A percentile compares a stretch with the other conserved stretches of the same genome.
Conservation (phyloP, 2,888 invertebrate genomes). For the Tipula vernalis region DNA sequence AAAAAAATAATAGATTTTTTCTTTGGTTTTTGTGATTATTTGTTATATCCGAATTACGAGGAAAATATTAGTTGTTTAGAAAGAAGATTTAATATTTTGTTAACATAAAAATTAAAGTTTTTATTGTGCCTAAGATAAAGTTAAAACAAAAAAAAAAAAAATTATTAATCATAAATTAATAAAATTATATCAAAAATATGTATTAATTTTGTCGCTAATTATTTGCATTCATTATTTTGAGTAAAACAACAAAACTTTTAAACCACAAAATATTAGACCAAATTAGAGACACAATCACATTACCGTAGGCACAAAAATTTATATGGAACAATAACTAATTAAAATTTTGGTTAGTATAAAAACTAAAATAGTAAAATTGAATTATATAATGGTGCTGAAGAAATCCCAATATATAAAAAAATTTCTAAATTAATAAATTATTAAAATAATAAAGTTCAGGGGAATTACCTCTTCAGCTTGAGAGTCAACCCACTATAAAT, state of each 20-base stretch:
- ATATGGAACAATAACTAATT: not conserved
- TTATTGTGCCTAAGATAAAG: not conserved
- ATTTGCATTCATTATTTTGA: not conserved
- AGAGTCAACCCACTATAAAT: slow-evolving; percentile 50
- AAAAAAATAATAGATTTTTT: not conserved
- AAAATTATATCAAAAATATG: not conserved
- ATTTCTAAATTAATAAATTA: not conserved
- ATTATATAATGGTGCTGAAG: not conserved
- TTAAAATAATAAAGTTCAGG: slow-evolving; percentile 6
- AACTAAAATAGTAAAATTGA: not conserved
- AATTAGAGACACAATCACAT: not conserved
- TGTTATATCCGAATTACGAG: not conserved
- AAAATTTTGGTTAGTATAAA: not conserved
- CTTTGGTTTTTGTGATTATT: not conserved
- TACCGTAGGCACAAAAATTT: not conserved
- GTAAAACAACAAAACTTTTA: not conserved
- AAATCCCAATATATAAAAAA: not conserved
- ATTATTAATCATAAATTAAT: not conserved
- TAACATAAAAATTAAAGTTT: not conserved
- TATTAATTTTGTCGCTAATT: not conserved
- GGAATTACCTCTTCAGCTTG: slow-evolving; percentile 50
- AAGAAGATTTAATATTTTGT: not conserved
- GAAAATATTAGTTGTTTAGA: not conserved
- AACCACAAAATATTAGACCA: not conserved
- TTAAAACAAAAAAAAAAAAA: not conserved